Conservation (phyloP, 2,888 invertebrate genomes). For the Lissonota sp. region DNA sequence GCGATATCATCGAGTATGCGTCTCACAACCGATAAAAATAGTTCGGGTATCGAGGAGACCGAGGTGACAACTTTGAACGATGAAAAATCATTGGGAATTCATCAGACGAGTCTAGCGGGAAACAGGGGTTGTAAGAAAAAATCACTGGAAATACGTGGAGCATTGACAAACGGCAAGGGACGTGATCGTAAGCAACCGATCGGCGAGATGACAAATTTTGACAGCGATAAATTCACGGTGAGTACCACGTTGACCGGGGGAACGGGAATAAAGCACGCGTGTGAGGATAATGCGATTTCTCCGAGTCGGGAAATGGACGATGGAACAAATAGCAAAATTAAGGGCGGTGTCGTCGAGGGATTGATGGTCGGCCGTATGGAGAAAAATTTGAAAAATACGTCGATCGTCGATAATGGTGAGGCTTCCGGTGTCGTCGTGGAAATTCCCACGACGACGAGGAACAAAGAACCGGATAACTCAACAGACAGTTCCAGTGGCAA, state of each 20-base stretch:
- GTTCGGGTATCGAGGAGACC: conserved; percentile 77
- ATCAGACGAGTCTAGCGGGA: conserved; percentile 3
- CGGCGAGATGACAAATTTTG: conserved; percentile 49
- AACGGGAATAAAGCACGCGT: conserved; percentile 80
- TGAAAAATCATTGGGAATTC: conserved; percentile 36
- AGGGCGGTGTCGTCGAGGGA: conserved; percentile 14
- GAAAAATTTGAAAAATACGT: conserved; percentile 57
- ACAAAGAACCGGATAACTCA: conserved; percentile 8
- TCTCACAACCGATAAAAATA: conserved; percentile 77
- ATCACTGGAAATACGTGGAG: conserved; percentile 70
- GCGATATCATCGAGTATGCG: conserved; percentile 77
- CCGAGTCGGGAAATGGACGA: conserved; percentile 78
- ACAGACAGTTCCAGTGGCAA: too few species aligned
- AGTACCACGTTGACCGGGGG: conserved; percentile 77
- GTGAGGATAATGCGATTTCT: conserved; percentile 82
- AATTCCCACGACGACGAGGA: conserved; percentile 32
- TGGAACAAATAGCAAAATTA: conserved; percentile 73
- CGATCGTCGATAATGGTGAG: conserved; percentile 55
- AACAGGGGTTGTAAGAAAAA: conserved; percentile 71
- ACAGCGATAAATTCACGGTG: conserved; percentile 65
- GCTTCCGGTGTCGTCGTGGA: conserved; percentile 39
- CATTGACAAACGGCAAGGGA: conserved; percentile 51
- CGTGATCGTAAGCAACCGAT: conserved; percentile 77
- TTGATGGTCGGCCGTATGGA: conserved; percentile 45
- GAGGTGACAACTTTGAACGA: conserved; percentile 62